Evolutionary conservation across 1,140 invertebrate genomes (phyloP).

Genomic region (Hyles euphorbiae): DNA sequence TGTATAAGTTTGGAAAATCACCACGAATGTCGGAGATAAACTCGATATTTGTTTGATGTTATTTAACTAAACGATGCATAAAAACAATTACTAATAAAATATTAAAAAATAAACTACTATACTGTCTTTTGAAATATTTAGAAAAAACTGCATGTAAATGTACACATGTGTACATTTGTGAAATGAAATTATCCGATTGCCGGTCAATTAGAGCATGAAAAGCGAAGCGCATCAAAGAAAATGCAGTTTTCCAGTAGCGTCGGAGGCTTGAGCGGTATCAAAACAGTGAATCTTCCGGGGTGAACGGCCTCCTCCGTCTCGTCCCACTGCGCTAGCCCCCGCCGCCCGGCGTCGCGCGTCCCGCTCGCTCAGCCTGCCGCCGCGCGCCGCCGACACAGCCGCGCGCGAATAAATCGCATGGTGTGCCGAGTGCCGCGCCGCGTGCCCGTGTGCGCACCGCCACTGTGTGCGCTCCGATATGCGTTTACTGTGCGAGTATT

Average conservation of each 20-base stretch:
- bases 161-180: conserved; percentile 13
- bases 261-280: conserved; percentile 69
- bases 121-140: too few relatives aligned
- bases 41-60: too few relatives aligned
- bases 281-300: conserved; percentile 74
- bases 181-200: conserved; percentile 45
- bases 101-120: too few relatives aligned
- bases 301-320: conserved; percentile 58
- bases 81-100: too few relatives aligned
- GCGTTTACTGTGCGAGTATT: conserved; percentile 67
- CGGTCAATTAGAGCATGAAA: conserved; percentile 69
- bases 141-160: neutral
- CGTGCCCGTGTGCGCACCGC: too few relatives aligned
- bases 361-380: conserved; percentile 28
- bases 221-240: conserved; percentile 69
- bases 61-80: too few relatives aligned
- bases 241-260: conserved; percentile 67
- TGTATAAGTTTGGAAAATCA: too few relatives aligned
- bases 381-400: conserved; percentile 20
- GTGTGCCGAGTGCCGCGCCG: conserved; percentile 48
- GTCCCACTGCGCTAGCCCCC: conserved; percentile 49
- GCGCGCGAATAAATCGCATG: conserved; percentile 61
- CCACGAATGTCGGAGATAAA: too few relatives aligned
- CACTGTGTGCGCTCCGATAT: conserved; percentile 33
- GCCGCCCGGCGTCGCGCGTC: conserved; percentile 47